Base-by-base conservation (phyloP, 2,113 vertebrate genomes). In the Ochotona princeps region DNA sequence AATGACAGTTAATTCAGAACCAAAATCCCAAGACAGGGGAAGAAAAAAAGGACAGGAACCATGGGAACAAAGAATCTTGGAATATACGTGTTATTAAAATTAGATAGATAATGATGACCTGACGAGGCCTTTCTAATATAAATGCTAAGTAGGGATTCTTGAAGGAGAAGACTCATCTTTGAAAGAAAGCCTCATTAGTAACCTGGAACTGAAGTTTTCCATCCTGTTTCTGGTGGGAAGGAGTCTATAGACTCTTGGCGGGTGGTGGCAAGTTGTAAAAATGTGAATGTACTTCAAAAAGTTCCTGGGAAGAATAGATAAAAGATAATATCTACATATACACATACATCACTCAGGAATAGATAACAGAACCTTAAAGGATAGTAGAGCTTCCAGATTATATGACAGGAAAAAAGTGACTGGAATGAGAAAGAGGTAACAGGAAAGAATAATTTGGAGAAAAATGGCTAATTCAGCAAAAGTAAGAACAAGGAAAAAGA, bases 121-220 rank as follows among this genome's bases (percentile, higher is more conserved):
- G 72, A 89, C 57, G 81, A 54, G 67, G 72, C 86, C 49, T 96
- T 75, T 92, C 80, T 89, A 83, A 92, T 94, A 90, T 85, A 93
- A 95, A 94, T 89, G 91, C 80, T 91, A 96, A 96, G 67, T 69
- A 93, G 89, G 75, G 30, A 84, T 88, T 96, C 83, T 89, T 96
- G 44, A 89, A 95, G 90, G 35, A 93, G 30, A 93, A 86, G 87
- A 61, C 35, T 91, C 44, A 91, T 92, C 38, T 26, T 89, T 94
- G 70, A 92, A 94, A 87, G 63, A 69, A 88, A 80, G 95, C 74
- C 80, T 89, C 84, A 18, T 74, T 83, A 86, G 25, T 86, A 83
- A 86, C 83, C 28, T 57, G 91, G 47, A 94, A 83, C 65, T 90
- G 66, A 90, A 95, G 44, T 61, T 92, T 44, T 83, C 44, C 15